phyloP scores from a whole-genome alignment of 2,113 vertebrate species.

The Cariama cristata region DNA sequence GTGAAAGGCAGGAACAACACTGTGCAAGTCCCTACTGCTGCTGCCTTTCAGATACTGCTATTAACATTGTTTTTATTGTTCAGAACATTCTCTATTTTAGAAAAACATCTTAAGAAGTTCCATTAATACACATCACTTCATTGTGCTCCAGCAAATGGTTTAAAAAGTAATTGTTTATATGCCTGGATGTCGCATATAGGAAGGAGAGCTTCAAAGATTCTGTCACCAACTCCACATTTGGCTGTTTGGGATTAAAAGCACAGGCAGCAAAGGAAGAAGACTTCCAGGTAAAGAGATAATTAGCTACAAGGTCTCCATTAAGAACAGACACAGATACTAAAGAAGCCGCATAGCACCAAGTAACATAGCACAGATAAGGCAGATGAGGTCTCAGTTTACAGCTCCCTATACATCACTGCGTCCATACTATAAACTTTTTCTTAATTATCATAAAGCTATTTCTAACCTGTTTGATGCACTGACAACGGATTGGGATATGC shows the following conservation, averaged over 20 bases:
- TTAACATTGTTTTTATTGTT: not conserved
- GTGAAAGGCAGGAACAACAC: not conserved
- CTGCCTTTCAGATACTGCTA: not conserved
- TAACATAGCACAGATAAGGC: not conserved
- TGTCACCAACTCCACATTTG: conserved; percentile 6
- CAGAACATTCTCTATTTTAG: not conserved
- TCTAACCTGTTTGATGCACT: not conserved
- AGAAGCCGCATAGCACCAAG: not conserved
- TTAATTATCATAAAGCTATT: not conserved
- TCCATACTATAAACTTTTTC: not conserved
- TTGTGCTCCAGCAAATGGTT: not conserved
- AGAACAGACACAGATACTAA: not conserved
- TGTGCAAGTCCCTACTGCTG: not conserved
- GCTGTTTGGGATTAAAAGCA: conserved; percentile 14
- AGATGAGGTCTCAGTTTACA: not conserved
- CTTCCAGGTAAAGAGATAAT: conserved; percentile 27
- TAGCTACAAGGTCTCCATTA: not conserved
- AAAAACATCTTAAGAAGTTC: not conserved
- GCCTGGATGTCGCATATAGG: not conserved
- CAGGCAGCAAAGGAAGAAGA: not conserved
- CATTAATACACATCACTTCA: not conserved
- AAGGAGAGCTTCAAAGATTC: conserved; percentile 37
- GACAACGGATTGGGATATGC: not conserved
- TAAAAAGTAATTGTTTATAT: not conserved
- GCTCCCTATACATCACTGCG: not conserved